These are phyloP conservation scores for Apostichopus californicus DNA, from an alignment of 35 echinoderm and acorn worm genomes.

Conservation along the genomic window DNA sequence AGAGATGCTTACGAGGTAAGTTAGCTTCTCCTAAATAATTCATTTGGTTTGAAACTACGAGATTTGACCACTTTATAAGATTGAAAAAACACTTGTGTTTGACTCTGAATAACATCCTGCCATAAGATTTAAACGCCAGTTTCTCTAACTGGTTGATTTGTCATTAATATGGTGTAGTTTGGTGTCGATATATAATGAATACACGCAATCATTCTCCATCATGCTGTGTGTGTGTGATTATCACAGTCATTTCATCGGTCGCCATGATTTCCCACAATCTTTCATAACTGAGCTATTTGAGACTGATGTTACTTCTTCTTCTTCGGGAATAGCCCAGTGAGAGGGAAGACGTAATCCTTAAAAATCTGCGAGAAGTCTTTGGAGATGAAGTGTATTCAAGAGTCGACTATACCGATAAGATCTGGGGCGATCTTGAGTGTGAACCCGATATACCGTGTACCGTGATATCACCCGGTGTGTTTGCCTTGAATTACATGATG, in stretches of 20 bases:
- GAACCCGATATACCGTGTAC: conserved; percentile 7
- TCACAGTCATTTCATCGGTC: background rate
- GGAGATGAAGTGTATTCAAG: conserved; percentile 41
- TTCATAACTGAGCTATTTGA: background rate
- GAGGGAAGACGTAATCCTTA: conserved; percentile 47
- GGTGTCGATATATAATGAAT: too few relatives aligned
- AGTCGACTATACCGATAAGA: conserved; percentile 44
- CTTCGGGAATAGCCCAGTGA: conserved; percentile 22
- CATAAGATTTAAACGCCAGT: too few relatives aligned
- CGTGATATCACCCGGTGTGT: conserved; percentile 38
- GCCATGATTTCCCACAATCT: background rate
- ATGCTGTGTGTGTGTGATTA: background rate
- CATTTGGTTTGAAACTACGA: too few relatives aligned
- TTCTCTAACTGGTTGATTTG: too few relatives aligned
- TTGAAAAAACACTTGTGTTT: too few relatives aligned
- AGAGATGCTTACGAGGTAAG: conserved; percentile 42
- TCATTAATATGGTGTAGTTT: too few relatives aligned
- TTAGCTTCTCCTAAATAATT: too few relatives aligned
- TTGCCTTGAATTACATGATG: conserved; percentile 38
- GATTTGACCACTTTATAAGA: too few relatives aligned
- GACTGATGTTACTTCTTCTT: background rate
- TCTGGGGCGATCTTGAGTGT: conserved; percentile 6
- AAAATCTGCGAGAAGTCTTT: conserved; percentile 25
- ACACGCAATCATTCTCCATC: too few relatives aligned
- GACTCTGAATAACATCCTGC: too few relatives aligned